Evolutionary conservation across 2,888 invertebrate species (phyloP).

Genomic region (Tromatobia lineatoria): DNA sequence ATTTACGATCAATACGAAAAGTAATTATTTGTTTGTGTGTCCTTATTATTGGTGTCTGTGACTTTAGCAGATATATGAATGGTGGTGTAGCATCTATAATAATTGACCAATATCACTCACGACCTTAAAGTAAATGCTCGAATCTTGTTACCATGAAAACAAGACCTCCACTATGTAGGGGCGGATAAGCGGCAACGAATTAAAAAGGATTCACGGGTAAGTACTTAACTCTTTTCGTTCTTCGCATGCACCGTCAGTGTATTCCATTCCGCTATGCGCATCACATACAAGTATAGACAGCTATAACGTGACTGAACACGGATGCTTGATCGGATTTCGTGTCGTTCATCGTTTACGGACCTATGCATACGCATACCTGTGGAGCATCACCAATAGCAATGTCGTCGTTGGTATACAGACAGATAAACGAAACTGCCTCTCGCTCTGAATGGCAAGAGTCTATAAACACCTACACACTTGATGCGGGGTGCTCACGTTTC

Average conservation of each 20-base stretch:
- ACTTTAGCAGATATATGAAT: not conserved
- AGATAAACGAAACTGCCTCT: slow-evolving; percentile 33
- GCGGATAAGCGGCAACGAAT: slow-evolving; percentile 6
- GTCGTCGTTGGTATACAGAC: slow-evolving; percentile 11
- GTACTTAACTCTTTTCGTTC: not conserved
- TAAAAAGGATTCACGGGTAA: slow-evolving; percentile 13
- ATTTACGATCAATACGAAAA: not conserved
- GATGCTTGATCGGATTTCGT: slow-evolving; percentile 55
- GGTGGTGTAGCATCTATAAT: not conserved
- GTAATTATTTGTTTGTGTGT: not conserved
- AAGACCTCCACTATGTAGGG: not conserved
- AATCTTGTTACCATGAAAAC: not conserved
- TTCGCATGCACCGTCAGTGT: not conserved
- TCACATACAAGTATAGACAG: not conserved
- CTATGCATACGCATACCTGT: slow-evolving; percentile 15
- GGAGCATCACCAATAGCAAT: not conserved
- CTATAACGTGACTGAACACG: slow-evolving; percentile 9
- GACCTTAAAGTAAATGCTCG: not conserved
- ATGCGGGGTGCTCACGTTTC: not conserved
- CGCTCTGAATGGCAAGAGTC: slow-evolving; percentile 19
- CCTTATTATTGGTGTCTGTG: not conserved
- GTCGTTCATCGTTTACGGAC: slow-evolving; percentile 37
- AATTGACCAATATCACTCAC: too few species aligned
- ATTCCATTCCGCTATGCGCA: not conserved
- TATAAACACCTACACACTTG: slow-evolving; percentile 12